Base-by-base conservation (phyloP, 2,888 invertebrate genomes). In the Panopea generosa region DNA sequence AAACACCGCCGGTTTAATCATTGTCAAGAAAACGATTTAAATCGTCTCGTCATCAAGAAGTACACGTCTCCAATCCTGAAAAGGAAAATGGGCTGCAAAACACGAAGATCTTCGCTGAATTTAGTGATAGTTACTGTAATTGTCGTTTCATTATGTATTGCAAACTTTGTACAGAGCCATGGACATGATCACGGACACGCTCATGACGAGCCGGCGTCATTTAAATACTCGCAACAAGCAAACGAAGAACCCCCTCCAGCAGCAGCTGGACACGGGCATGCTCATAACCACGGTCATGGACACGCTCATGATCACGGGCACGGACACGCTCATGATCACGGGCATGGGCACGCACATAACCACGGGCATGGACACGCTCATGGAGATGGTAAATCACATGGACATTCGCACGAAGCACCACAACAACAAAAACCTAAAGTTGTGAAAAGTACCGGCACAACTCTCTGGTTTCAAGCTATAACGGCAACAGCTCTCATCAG, bases 401-500 rank as follows among this genome's bases (percentile, higher is more conserved):
- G 52, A 4, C 84, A 87, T 66, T 73, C 49, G 2, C 86, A 89
- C 55, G 84, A 77, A 11, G 27, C 14, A 45, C 24, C 43, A 11
- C 43, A 52, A 2, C n/a, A 49, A 52, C 38, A 26, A 11, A 61
- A 52, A 27, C 9, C 66, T 33, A 65, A 63, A 24, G 87, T 65
- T 91, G 93, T 86, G 87, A 93, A 77, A 90, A 94, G 84, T 20
- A 90, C 86, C 83, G 87, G 88, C 11, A 29, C 83, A 47, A 84
- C 87, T 92, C 87, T 96, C 33, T 98, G 97, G 95, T 85, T 96
- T 27, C 95, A 96, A 92, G 98, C 98, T 0, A 94, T 98, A 89
- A 95, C 95, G 27, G 97, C 99, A 1, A 99, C 99, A 0, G 92
- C 98, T 9, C 94, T 99, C 68, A 99, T 99, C 90, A 99, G 99